These are phyloP conservation scores for Scrobipalpa atriplicella DNA, from an alignment of 2,888 invertebrate species.

Conservation along the genomic window DNA sequence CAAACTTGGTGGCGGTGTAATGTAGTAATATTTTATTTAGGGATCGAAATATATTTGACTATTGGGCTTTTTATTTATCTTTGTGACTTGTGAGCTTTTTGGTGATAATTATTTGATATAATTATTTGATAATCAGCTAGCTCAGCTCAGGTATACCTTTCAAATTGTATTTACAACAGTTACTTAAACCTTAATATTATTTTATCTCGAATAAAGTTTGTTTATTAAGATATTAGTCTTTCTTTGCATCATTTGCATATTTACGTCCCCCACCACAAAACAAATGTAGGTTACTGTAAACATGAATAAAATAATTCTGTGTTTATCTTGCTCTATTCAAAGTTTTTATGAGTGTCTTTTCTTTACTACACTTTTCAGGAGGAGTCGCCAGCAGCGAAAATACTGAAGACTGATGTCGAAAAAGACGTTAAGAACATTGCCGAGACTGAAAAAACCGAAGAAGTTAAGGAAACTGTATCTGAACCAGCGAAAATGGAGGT, in stretches of 20 bases:
- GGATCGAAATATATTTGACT: no score
- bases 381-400: slow-evolving; percentile 75
- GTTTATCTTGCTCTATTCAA: background rate
- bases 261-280: background rate
- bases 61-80: no score
- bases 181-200: background rate
- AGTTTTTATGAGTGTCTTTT: background rate
- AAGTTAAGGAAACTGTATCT: slow-evolving; percentile 39
- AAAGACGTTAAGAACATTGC: slow-evolving; percentile 55
- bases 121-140: background rate
- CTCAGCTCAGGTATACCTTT: background rate
- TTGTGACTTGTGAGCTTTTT: background rate
- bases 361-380: slow-evolving; percentile 52
- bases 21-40: no score
- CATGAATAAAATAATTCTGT: background rate
- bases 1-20: no score
- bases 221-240: background rate
- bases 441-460: slow-evolving; percentile 18
- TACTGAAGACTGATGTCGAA: slow-evolving; percentile 76
- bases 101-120: background rate
- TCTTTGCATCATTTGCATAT: background rate
- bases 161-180: background rate
- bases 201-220: background rate
- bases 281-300: slow-evolving; percentile 5
- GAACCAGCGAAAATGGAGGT: slow-evolving; percentile 60